Conservation (phyloP, 2,888 invertebrate species). For the Aspidiotus destructor region DNA sequence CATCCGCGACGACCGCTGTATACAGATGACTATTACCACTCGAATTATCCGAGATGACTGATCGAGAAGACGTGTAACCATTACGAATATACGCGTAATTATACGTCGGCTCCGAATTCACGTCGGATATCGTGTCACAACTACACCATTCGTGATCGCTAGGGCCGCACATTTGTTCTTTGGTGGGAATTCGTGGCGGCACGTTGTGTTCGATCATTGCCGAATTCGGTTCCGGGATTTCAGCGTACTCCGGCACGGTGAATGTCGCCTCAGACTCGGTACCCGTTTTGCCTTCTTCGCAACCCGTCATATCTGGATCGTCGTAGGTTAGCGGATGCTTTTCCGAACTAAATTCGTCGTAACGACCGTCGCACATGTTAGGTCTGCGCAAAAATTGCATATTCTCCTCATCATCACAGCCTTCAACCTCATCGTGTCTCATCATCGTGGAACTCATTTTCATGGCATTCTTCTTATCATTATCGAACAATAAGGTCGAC, state of each 20-base stretch:
- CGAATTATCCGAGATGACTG: conserved; percentile 26
- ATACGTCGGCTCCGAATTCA: conserved; percentile 30
- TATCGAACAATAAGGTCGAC: conserved; percentile 12
- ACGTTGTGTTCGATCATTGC: not conserved
- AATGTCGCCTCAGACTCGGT: conserved; percentile 28
- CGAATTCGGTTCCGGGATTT: conserved; percentile 11
- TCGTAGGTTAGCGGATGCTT: conserved; percentile 27
- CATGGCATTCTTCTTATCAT: not conserved
- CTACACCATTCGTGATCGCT: conserved; percentile 32
- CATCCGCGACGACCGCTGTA: conserved; percentile 23
- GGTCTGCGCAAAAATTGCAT: conserved; percentile 1
- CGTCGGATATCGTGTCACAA: conserved; percentile 23
- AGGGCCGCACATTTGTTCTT: conserved; percentile 31
- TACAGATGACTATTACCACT: conserved; percentile 26
- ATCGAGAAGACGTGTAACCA: conserved; percentile 25
- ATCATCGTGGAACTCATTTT: not conserved
- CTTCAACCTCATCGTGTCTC: not conserved
- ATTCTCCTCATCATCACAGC: conserved; percentile 13
- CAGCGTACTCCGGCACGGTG: conserved; percentile 27
- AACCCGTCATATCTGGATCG: conserved; percentile 25
- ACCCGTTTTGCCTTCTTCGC: conserved; percentile 21
- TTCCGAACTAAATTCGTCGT: conserved; percentile 21
- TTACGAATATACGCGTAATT: conserved; percentile 29
- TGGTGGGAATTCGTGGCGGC: conserved; percentile 6
- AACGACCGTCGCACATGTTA: conserved; percentile 1